phyloP scores from a whole-genome alignment of 2,797 vertebrate genomes.

The Hippopotamyrus pictus region DNA sequence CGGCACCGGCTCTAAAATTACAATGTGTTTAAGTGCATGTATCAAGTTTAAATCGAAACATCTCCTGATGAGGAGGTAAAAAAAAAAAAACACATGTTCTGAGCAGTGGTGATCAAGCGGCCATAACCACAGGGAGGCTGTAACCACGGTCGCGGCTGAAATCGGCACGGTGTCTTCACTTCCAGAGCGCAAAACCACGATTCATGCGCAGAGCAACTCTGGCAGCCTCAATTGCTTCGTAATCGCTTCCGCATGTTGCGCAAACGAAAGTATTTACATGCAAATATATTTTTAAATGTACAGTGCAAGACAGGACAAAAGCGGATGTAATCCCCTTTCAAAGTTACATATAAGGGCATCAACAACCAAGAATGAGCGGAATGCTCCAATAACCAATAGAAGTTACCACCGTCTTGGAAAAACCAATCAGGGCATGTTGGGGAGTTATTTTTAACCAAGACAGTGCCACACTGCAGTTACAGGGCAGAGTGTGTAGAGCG shows the following conservation, averaged over 20 bases:
- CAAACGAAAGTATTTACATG: not conserved
- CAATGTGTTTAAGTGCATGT: not conserved
- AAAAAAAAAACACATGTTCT: not conserved
- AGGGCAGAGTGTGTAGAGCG: not conserved
- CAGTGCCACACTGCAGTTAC: not conserved
- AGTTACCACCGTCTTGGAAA: not conserved
- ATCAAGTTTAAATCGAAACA: slow-evolving; percentile 20
- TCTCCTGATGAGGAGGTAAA: not conserved
- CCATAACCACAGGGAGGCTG: slow-evolving; percentile 10
- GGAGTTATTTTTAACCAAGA: not conserved
- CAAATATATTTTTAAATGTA: not conserved
- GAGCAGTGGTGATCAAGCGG: slow-evolving; percentile 7
- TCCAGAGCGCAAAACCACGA: slow-evolving; percentile 25
- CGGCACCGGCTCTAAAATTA: slow-evolving; percentile 13
- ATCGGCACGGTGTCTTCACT: slow-evolving; percentile 9
- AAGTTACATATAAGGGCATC: not conserved
- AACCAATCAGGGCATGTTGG: not conserved
- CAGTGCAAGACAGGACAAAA: not conserved
- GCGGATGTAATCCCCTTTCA: not conserved
- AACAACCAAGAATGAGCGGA: not conserved
- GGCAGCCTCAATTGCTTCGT: slow-evolving; percentile 20
- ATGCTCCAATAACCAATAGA: slow-evolving; percentile 3
- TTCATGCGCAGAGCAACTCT: slow-evolving; percentile 10
- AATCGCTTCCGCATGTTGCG: slow-evolving; percentile 19
- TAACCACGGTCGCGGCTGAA: not conserved